phyloP scores from a whole-genome alignment of 2,113 vertebrate genomes.

The Dicrurus megarhynchus region DNA sequence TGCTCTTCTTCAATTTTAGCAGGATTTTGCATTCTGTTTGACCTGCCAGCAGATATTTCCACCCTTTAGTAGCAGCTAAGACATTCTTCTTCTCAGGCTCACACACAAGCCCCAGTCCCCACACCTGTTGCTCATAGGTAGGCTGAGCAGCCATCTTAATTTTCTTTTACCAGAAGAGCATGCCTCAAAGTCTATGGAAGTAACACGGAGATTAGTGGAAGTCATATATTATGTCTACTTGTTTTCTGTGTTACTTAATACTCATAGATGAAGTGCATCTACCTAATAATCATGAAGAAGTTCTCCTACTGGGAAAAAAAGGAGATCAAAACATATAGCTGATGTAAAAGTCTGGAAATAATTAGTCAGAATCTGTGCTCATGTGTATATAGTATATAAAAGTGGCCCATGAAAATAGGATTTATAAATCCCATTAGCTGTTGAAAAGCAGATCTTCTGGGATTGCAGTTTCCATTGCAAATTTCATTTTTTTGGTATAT shows the following conservation, averaged over 20 bases:
- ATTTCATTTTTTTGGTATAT: background rate
- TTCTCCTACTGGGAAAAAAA: background rate
- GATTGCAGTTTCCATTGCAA: background rate
- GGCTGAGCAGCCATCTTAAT: background rate
- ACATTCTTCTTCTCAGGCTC: background rate
- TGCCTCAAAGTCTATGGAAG: background rate
- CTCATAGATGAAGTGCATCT: background rate
- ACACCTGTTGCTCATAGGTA: background rate
- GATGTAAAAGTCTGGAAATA: background rate
- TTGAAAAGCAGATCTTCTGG: background rate
- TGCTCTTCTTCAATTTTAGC: background rate
- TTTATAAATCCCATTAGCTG: background rate
- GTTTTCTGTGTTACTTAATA: background rate
- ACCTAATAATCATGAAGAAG: accelerated
- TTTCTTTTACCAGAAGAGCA: background rate
- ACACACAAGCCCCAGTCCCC: background rate
- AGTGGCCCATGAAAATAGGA: background rate
- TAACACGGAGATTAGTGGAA: background rate
- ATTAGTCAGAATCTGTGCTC: background rate
- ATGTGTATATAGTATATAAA: background rate
- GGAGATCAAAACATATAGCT: background rate
- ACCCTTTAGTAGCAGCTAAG: background rate
- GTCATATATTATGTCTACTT: background rate
- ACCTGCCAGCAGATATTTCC: background rate
- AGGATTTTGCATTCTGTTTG: background rate